A percentile compares a stretch with the other conserved stretches of the same genome.
Conservation (phyloP, 2,797 vertebrate genomes). For the Stomatorhinus walkeri region DNA sequence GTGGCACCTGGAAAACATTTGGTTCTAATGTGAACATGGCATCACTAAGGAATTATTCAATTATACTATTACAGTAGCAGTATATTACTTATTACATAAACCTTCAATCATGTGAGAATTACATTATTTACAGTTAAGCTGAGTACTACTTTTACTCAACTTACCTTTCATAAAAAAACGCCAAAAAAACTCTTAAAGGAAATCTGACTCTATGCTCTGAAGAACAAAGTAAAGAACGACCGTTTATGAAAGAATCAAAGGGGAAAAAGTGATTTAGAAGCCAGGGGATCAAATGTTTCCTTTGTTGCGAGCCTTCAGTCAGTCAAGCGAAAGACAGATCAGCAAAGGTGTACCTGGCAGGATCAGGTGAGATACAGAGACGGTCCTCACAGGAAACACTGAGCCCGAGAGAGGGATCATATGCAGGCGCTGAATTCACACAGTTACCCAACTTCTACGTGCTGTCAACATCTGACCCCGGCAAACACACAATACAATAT, state of each 20-base stretch:
- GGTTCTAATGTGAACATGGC: neutral
- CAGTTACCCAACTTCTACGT: constrained; percentile 51
- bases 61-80: neutral
- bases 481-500: neutral
- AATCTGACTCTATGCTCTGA: constrained; percentile 72
- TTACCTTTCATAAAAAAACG: neutral
- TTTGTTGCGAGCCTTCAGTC: constrained; percentile 84
- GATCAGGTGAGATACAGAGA: constrained; percentile 56
- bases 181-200: constrained; percentile 49
- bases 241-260: constrained; percentile 84
- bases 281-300: constrained; percentile 92
- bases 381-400: constrained; percentile 42
- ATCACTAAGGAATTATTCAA: neutral
- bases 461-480: constrained; percentile 41
- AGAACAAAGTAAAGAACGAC: constrained; percentile 75
- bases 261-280: constrained; percentile 69
- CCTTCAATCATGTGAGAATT: neutral
- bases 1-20: neutral
- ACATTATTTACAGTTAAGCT: neutral
- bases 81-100: neutral
- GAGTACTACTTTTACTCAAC: neutral
- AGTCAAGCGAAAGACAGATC: constrained; percentile 84
- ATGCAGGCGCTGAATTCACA: constrained; percentile 43
- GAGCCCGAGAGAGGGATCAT: constrained; percentile 44
- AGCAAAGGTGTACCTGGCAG: constrained; percentile 57